Evolutionary conservation across 2,797 vertebrate genomes (phyloP), one percentile per base, ranked within the genome.

Genomic region (Thunnus albacares): DNA sequence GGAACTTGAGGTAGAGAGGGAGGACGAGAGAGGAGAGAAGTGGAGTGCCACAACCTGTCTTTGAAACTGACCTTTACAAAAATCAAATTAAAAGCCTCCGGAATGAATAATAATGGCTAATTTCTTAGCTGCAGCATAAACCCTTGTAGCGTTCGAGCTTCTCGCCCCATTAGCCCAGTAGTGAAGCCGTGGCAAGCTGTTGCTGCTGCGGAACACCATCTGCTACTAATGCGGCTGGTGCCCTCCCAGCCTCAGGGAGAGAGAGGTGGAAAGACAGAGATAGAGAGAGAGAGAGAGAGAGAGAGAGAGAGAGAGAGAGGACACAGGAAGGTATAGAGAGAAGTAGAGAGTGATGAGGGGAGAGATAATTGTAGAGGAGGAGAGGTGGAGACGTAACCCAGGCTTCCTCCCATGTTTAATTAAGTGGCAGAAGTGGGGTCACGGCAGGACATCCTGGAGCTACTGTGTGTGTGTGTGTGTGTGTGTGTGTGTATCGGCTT

Each of bases 181-280:
- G 75, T 81, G 73, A 85, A 66, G 73, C 87, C 86, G 82, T 84
- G 82, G 82, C 91, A 90, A 92, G 90, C 91, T 93, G 93, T 89
- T 92, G 90, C 88, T 84, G 85, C 90, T 22, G 67, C 75, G 80
- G 85, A 88, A 85, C 81, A 69, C 92, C 93, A 94, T 94, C 91
- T 94, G 92, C 75, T 58, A 71, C 85, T 88, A 80, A 90, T 86
- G 81, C n/a, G 70, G 72, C 79, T 88, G 63, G 77, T 90, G 89
- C 75, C 84, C 88, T 87, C 73, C 69, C 69, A 79, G 71, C 81
- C 67, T 83, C 18, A 49, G 84, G 76, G 80, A 85, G 58, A 35
- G 73, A 81, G 56, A 69, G 75, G 77, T 84, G 57, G 74, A 60
- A 59, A 35, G 56, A 52, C 43, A 65, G 53, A 45, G 28, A n/a